Percentiles rank a stretch among this genome's conserved stretches.
Conservation (phyloP, 2,888 invertebrate species). For the Rhodophaea formosa region DNA sequence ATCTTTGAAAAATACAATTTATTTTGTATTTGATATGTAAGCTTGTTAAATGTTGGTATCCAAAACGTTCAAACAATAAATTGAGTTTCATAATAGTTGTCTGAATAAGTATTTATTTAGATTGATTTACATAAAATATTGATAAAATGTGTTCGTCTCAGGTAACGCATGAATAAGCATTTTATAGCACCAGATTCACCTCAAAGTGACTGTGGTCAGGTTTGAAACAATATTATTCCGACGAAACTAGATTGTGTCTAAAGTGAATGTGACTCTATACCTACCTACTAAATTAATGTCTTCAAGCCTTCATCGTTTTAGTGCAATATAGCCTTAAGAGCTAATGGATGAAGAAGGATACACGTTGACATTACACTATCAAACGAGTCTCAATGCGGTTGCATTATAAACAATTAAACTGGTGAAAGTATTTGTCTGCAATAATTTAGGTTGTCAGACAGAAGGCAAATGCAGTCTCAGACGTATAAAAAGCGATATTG, state of each 20-base stretch:
- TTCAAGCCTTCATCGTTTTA: neutral
- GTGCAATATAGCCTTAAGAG: slow-evolving; percentile 37
- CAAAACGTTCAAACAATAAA: too few species aligned
- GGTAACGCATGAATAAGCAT: neutral
- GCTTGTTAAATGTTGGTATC: too few species aligned
- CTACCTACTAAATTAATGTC: neutral
- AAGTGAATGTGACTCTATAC: neutral
- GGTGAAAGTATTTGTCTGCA: slow-evolving; percentile 66
- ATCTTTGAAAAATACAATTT: too few species aligned
- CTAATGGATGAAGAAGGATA: slow-evolving; percentile 54
- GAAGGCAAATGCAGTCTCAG: slow-evolving; percentile 53
- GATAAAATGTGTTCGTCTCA: too few species aligned
- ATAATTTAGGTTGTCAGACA: slow-evolving; percentile 49
- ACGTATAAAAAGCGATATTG: slow-evolving; percentile 68
- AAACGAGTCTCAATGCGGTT: slow-evolving; percentile 45
- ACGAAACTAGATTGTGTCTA: neutral
- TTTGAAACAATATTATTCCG: neutral
- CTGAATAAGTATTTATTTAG: neutral
- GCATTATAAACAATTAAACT: slow-evolving; percentile 65
- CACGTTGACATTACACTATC: slow-evolving; percentile 72
- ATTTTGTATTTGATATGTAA: too few species aligned
- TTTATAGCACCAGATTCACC: neutral
- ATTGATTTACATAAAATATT: too few species aligned
- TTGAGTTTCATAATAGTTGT: neutral
- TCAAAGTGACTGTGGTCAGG: slow-evolving; percentile 1